Base-by-base conservation (phyloP, 2,797 vertebrate species). In the Ptychobarbus kaznakovi region DNA sequence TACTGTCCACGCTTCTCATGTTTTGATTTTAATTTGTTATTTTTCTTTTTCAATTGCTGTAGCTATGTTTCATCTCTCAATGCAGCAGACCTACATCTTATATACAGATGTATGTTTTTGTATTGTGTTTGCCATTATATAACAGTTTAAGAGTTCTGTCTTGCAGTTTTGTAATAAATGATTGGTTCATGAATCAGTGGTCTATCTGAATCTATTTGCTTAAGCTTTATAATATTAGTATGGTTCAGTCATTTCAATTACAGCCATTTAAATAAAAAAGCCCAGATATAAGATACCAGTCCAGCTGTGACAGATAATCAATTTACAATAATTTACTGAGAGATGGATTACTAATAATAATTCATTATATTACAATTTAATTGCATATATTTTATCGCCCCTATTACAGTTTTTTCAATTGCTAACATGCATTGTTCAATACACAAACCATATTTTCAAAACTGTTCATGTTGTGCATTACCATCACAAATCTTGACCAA, bases 91-190 rank as follows among this genome's bases (percentile, higher is more conserved):
- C 91, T 91, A 88, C 90, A 88, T 87, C 84, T 91, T 89, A 87
- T 90, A 89, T 89, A 78, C 88, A 92, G 90, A 81, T 91, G 90
- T 92, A 92, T 83, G 89, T 93, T 92, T 91, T 92, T 92, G 93
- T 94, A 88, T 95, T 90, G 94, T 95, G 95, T 95, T 95, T 93
- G 91, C 91, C 89, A 90, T 92, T 94, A 94, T 94, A 93, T 90
- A 86, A 91, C 90, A 88, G 89, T 92, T 92, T 90, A 92, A 90
- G 90, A 94, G 91, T 93, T 93, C 87, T 92, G 92, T 93, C 92
- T 93, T 93, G 90, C 89, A 85, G 93, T 95, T 90, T 90, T 95
- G 91, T 95, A 95, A 95, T 95, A 95, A 95, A 95, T 87, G 86
- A 90, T 91, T 90, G 83, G 81, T 89, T 80, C 91, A 93, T 92